A percentile compares a stretch with the other conserved stretches of the same genome.
phyloP scores from a whole-genome alignment of 2,113 vertebrate genomes.

The Athene cunicularia region DNA sequence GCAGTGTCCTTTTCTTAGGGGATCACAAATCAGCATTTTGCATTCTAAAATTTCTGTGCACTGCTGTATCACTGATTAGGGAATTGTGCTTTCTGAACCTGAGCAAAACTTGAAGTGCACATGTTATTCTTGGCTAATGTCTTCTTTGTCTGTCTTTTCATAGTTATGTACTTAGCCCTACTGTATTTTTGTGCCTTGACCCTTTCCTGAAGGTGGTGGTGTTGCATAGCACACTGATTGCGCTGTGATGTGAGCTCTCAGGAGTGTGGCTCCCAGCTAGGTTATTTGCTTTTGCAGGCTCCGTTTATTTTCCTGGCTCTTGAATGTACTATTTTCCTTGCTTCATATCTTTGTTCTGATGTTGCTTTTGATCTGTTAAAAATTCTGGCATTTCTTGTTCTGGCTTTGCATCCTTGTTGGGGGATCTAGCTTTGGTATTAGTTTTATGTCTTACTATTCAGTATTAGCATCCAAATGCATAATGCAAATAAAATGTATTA shows the following conservation, averaged over 20 bases:
- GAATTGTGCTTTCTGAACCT: background rate
- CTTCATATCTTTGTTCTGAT: conserved; percentile 1
- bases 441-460: background rate
- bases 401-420: background rate
- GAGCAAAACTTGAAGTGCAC: background rate
- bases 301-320: background rate
- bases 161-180: background rate
- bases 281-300: conserved; percentile 38
- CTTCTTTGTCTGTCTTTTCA: background rate
- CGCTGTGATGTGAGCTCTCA: background rate
- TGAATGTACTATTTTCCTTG: background rate
- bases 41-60: background rate
- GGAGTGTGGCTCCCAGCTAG: background rate
- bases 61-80: background rate
- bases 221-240: conserved; percentile 13
- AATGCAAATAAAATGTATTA: background rate
- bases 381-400: background rate
- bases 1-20: background rate
- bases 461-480: background rate
- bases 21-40: background rate
- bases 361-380: conserved; percentile 29
- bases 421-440: background rate
- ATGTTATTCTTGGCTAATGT: background rate
- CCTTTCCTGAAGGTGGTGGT: conserved; percentile 58
- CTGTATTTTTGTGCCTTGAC: background rate